These are phyloP conservation scores for Luscinia luscinia DNA, from an alignment of 2,797 vertebrate genomes.

Conservation along the genomic window DNA sequence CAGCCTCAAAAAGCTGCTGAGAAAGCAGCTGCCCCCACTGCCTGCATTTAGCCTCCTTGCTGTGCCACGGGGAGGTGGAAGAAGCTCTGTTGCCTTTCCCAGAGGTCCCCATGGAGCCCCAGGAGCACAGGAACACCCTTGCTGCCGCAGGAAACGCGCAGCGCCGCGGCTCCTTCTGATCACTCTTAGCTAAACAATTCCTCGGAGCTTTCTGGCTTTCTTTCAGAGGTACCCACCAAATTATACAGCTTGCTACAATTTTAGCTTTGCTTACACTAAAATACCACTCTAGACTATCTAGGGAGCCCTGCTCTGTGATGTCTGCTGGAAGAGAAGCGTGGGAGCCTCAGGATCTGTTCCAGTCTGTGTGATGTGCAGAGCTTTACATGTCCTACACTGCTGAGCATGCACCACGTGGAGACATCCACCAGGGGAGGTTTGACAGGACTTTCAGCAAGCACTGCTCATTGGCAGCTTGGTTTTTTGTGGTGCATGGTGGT, in stretches of 20 bases:
- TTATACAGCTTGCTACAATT: neutral
- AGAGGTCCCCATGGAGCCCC: neutral
- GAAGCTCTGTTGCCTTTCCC: neutral
- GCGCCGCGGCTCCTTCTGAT: neutral
- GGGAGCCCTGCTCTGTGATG: conserved; percentile 1
- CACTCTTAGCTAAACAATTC: neutral
- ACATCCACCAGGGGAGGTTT: neutral
- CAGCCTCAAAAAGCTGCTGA: neutral
- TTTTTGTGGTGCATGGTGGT: neutral
- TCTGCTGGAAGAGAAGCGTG: neutral
- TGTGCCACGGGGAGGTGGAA: neutral
- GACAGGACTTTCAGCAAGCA: neutral
- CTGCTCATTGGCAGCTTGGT: neutral
- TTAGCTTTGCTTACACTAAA: neutral
- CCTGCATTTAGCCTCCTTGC: neutral
- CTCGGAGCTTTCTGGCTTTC: neutral
- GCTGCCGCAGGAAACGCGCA: fast-evolving
- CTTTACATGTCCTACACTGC: neutral
- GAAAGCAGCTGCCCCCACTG: neutral
- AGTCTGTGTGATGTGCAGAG: neutral
- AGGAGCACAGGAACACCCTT: fast-evolving
- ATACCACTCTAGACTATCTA: neutral
- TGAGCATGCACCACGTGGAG: neutral
- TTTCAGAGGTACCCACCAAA: neutral
- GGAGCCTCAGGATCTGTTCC: conserved; percentile 1